These are phyloP conservation scores for Malacosoma neustria DNA, from an alignment of 2,888 invertebrate genomes.

Conservation along the genomic window DNA sequence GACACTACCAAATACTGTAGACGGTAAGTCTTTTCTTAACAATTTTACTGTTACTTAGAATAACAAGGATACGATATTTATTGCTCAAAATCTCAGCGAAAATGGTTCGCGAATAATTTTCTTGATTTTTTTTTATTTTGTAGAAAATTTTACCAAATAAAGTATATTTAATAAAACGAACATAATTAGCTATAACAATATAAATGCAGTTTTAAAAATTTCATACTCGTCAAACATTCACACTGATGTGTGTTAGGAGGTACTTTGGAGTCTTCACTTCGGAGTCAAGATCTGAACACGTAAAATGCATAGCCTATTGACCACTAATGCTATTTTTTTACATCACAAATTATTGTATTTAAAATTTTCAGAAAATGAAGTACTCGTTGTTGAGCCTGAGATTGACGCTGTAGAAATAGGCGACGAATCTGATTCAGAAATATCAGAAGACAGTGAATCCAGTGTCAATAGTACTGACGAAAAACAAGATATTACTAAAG, in stretches of 20 bases:
- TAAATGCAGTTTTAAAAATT: too few species aligned
- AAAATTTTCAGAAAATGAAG: too few species aligned
- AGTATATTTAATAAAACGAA: too few species aligned
- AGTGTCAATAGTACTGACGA: not conserved
- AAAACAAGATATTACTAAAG: not conserved
- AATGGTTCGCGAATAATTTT: too few species aligned
- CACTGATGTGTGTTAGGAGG: too few species aligned
- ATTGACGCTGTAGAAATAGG: conserved; percentile 48
- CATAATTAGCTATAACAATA: too few species aligned
- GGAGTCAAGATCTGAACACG: too few species aligned
- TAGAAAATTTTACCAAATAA: not conserved
- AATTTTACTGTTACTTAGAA: not conserved
- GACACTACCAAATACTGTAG: conserved; percentile 10
- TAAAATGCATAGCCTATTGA: too few species aligned
- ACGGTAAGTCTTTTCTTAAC: conserved; percentile 15
- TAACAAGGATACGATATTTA: not conserved
- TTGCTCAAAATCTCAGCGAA: conserved; percentile 3
- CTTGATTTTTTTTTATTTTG: not conserved
- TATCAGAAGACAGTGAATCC: conserved; percentile 4
- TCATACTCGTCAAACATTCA: too few species aligned
- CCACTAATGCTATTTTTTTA: too few species aligned
- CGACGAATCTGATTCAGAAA: conserved; percentile 29
- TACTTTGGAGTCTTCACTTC: too few species aligned
- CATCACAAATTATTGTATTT: too few species aligned
- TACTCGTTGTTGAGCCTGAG: conserved; percentile 38